Evolutionary conservation across 2,113 vertebrate genomes (phyloP).

Genomic region (Australoheros scitulus): DNA sequence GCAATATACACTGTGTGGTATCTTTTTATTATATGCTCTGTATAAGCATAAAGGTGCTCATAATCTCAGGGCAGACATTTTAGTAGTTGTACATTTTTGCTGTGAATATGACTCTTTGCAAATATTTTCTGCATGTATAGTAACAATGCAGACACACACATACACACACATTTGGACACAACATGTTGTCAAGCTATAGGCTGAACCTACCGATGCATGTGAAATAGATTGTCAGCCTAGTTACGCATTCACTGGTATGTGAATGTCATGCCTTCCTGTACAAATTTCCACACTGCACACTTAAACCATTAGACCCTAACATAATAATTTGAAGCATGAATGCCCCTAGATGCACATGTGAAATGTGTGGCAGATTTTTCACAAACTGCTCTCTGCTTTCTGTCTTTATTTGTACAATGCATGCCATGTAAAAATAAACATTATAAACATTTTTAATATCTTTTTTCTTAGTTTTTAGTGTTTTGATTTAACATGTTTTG

Average conservation of each 20-base stretch:
- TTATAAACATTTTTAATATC: neutral
- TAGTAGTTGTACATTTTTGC: neutral
- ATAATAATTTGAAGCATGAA: constrained; percentile 2
- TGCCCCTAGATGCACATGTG: neutral
- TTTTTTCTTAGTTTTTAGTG: neutral
- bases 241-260: constrained; percentile 32
- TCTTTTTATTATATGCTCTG: neutral
- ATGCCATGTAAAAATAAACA: neutral
- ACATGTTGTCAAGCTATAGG: neutral
- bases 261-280: neutral
- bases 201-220: constrained; percentile 43
- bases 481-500: neutral
- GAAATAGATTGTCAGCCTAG: constrained; percentile 30
- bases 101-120: neutral
- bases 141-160: neutral
- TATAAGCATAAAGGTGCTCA: neutral
- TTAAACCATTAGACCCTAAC: neutral
- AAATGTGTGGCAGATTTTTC: neutral
- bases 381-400: neutral
- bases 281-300: neutral
- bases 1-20: neutral
- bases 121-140: neutral
- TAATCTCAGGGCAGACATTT: neutral
- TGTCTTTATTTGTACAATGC: neutral
- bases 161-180: neutral